Conservation (phyloP, 2,888 invertebrate genomes). For the Drosophila antonietae region DNA sequence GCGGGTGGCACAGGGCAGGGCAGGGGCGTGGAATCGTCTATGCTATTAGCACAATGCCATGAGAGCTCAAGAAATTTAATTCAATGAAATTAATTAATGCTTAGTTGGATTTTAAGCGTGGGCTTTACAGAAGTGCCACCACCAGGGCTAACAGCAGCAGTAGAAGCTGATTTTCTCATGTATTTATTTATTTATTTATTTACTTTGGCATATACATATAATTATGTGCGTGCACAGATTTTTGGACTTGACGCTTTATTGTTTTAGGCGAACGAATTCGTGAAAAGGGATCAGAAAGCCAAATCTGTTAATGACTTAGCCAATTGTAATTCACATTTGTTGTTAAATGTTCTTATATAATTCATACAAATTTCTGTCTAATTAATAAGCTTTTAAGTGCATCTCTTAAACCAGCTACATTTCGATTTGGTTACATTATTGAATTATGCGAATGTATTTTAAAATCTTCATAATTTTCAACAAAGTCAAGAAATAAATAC, state of each 20-base stretch:
- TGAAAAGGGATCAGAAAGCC: neutral
- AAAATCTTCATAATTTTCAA: neutral
- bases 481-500: neutral
- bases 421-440: neutral
- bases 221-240: conserved; percentile 26
- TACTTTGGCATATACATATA: neutral
- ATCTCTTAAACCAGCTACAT: neutral
- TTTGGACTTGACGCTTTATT: conserved; percentile 30
- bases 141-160: conserved; percentile 17
- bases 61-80: conserved; percentile 57
- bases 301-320: neutral
- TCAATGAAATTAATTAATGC: conserved; percentile 77
- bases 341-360: neutral
- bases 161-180: conserved; percentile 29
- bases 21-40: conserved; percentile 17
- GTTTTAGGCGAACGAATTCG: conserved; percentile 20
- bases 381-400: neutral
- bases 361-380: too few relatives aligned
- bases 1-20: neutral
- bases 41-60: conserved; percentile 33
- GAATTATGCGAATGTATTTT: neutral
- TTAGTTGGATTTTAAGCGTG: conserved; percentile 50
- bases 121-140: conserved; percentile 50
- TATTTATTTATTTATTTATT: neutral
- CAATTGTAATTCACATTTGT: neutral